Evolutionary conservation across 2,888 invertebrate species (phyloP), one percentile per base, ranked within the genome.

Genomic region (Chaetogeoica ovagalla): DNA sequence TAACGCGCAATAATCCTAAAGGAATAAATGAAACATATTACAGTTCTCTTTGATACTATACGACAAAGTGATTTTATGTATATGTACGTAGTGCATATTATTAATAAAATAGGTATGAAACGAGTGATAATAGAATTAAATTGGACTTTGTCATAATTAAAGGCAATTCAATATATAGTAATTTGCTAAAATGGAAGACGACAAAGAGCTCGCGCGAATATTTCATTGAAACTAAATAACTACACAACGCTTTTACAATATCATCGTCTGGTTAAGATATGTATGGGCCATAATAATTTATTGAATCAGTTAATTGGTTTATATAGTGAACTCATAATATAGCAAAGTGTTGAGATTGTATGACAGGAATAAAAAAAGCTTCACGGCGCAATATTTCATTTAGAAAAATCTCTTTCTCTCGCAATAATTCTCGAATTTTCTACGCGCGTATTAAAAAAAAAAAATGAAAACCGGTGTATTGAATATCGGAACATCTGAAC

Each of bases 141-240:
- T 39, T 21, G 37, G 73, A 21, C 37, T 74, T 65, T 55, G 11
- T 8, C 52, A 37, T 74, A 63, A 52, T 62, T 65, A 75, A 75
- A 13, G 39, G 43, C 23, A 66, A 75, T 57, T 75, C 57, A 75
- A 57, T 66, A 71, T 23, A 11, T 7, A 55, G 3, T 48, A 48
- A 48, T 48, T n/a, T 30, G 52, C 21, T 74, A 66, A 75, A 48
- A 66, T 57, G 43, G 57, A 66, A 66, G n/a, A 75, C 15, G 66
- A 66, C 75, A 66, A 75, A 66, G 66, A 19, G 43, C 19, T 7
- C 13, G 23, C 19, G 75, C 19, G 75, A 75, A 66, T 74, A 75
- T 75, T 75, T 4, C 57, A 66, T 75, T 75, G 66, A 66, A 75
- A 75, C 15, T 66, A 66, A 43, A 57, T 57, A 63, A 63, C 74